Base-by-base conservation (phyloP, 1,140 invertebrate genomes). In the Leptopilina clavipes region DNA sequence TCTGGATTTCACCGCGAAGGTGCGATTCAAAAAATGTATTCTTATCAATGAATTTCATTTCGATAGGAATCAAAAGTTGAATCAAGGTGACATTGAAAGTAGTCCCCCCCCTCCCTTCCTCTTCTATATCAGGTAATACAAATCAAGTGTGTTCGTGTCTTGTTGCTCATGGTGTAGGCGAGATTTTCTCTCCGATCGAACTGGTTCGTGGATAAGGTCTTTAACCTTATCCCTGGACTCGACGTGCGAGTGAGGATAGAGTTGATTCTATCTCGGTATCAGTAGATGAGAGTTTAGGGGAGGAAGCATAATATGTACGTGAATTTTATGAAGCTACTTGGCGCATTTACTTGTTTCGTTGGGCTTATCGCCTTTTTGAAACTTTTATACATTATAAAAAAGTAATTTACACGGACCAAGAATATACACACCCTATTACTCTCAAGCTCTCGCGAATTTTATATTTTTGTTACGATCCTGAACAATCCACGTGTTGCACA, bases 181-280 rank as follows among this genome's bases (percentile, higher is more conserved):
- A n/a, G 25, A 75, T 85, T 84, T 83, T 80, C 83, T 79, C 37
- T 40, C 75, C 79, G 80, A 82, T 84, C 81, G 83, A 79, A 83
- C 81, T 83, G 83, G 83, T 84, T 84, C 82, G 81, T 79, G 81
- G 83, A 81, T 81, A 82, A 82, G 83, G 82, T 85, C 83, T 84
- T 85, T 83, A 84, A 85, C 84, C 84, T 84, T 82, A 77, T 52
- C 54, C 56, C 71, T 37, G 18, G 56, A 76, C 54, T 78, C 59
- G 72, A 22, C 56, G 56, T 37, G n/a, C n/a, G 56, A 59, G 56
- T 25, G 19, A 59, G 22, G 56, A 59, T 59, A n/a, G n/a, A 59
- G 22, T 10, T 59, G 59, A 65, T 65, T 65, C 59, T 65, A 65
- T 65, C 22, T 40, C 37, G 37, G 18, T 65, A 65, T 65, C 59